phyloP scores from a whole-genome alignment of 2,888 invertebrate species.

The Plebejus melissa region DNA sequence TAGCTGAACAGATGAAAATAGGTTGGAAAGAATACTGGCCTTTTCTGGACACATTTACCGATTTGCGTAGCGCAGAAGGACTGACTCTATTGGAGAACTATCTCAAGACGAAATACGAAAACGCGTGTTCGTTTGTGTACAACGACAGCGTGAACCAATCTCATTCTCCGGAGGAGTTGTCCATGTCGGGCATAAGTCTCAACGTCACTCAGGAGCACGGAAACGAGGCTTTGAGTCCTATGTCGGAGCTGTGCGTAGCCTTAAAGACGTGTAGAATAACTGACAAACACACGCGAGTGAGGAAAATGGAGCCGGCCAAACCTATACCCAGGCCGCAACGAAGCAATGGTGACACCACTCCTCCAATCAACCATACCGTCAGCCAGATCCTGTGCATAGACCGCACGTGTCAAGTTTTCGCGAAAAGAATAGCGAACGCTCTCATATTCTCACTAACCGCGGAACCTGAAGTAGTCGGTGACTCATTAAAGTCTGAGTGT shows the following conservation, averaged over 20 bases:
- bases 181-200: conserved; percentile 57
- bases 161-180: conserved; percentile 52
- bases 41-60: conserved; percentile 89
- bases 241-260: conserved; percentile 79
- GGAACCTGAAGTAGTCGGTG: conserved; percentile 75
- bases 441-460: conserved; percentile 78
- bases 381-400: conserved; percentile 68
- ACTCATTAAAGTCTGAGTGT: conserved; percentile 82
- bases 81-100: conserved; percentile 86
- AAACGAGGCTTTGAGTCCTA: conserved; percentile 67
- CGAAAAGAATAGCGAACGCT: conserved; percentile 83
- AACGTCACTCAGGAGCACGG: conserved; percentile 47
- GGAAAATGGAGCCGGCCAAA: conserved; percentile 57
- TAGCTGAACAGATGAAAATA: conserved; percentile 85
- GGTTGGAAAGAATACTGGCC: conserved; percentile 97
- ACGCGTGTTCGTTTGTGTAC: conserved; percentile 60
- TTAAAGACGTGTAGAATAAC: conserved; percentile 77
- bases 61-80: conserved; percentile 87
- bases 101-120: conserved; percentile 79
- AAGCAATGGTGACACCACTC: conserved; percentile 52
- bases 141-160: conserved; percentile 58
- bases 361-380: conserved; percentile 57
- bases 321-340: conserved; percentile 58
- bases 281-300: conserved; percentile 56
- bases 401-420: conserved; percentile 80